Conservation (phyloP, 2,888 invertebrate species). For the Caenorhabditis panamensis region DNA sequence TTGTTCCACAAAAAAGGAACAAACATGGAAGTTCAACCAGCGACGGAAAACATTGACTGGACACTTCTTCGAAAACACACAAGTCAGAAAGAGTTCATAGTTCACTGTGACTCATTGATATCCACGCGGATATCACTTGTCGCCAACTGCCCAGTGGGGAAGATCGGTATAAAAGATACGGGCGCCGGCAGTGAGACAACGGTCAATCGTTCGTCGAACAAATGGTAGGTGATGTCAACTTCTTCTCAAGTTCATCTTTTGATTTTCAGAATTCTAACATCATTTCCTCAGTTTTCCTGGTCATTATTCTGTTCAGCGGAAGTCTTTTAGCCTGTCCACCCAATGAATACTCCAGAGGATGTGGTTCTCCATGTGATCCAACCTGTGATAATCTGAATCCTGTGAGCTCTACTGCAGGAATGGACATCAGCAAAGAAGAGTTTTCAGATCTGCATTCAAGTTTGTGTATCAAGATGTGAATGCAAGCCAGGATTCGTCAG, state of each 20-base stretch:
- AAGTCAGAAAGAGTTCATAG: background rate
- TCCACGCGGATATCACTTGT: background rate
- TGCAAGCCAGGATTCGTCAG: constrained; percentile 28
- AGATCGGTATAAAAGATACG: background rate
- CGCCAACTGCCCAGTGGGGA: background rate
- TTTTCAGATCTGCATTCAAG: constrained; percentile 1
- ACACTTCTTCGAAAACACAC: background rate
- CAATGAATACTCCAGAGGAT: constrained; percentile 3
- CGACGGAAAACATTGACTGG: background rate
- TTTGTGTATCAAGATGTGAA: constrained; percentile 13
- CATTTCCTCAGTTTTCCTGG: background rate
- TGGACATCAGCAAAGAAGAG: no score
- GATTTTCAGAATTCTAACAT: background rate
- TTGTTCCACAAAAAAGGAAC: background rate
- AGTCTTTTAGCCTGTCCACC: background rate
- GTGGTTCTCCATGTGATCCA: constrained; percentile 10
- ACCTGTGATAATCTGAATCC: constrained; percentile 24
- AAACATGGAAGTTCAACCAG: background rate
- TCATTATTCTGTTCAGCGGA: background rate
- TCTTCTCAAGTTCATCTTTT: background rate
- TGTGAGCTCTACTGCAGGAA: background rate
- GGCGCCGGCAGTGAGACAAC: background rate
- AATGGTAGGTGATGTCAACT: background rate
- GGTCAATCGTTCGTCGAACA: background rate
- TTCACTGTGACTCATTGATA: background rate